Evolutionary conservation across 2,888 invertebrate genomes (phyloP).

Genomic region (Amphimallon solstitiale): DNA sequence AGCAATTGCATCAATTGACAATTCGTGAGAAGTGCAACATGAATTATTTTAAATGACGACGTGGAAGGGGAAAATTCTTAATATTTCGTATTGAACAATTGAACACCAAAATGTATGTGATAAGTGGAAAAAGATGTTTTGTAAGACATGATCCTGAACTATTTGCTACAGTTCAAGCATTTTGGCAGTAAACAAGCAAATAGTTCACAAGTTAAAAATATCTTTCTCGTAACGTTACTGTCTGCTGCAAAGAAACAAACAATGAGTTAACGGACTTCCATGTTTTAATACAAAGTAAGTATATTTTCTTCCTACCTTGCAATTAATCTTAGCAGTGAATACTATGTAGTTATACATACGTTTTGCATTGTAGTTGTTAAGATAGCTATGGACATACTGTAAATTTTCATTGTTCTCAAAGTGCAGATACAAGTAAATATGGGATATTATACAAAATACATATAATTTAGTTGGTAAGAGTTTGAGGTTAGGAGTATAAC

Average conservation of each 20-base stretch:
- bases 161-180: conserved; percentile 62
- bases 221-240: conserved; percentile 47
- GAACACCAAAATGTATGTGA: no score
- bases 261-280: conserved; percentile 15
- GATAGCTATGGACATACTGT: no score
- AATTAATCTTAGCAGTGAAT: background rate
- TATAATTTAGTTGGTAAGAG: background rate
- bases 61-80: background rate
- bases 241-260: conserved; percentile 30
- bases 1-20: conserved; percentile 26
- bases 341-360: no score
- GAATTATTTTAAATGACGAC: background rate
- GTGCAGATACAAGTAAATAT: no score
- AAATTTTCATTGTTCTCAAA: no score
- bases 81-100: no score
- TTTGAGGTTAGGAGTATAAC: conserved; percentile 20
- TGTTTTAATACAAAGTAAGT: conserved; percentile 2
- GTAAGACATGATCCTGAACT: conserved; percentile 58
- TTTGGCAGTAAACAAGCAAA: conserved; percentile 61
- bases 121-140: conserved; percentile 47
- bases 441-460: no score
- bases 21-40: conserved; percentile 7
- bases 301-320: no score
- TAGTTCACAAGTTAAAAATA: conserved; percentile 62
- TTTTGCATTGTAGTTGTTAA: no score